Percentiles rank a stretch among this genome's conserved stretches.
phyloP scores from a whole-genome alignment of 2,113 vertebrate species.

The Plecturocebus donacophilus region DNA sequence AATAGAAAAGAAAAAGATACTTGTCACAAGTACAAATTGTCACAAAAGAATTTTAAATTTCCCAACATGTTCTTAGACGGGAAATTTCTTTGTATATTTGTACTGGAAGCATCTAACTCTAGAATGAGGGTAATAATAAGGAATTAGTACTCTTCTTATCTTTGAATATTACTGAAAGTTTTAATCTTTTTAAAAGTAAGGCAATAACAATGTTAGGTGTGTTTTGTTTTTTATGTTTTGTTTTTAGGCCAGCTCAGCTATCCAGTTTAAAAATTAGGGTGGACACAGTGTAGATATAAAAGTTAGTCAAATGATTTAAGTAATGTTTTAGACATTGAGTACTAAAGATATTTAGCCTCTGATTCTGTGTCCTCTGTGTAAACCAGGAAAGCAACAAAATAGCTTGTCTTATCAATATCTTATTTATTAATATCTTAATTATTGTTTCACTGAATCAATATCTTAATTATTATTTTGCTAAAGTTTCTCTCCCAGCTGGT shows the following conservation, averaged over 20 bases:
- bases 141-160: not conserved
- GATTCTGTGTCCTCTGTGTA: slow-evolving; percentile 14
- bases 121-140: not conserved
- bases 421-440: not conserved
- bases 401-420: not conserved
- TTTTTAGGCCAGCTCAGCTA: not conserved
- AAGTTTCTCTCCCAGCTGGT: slow-evolving; percentile 15
- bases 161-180: not conserved
- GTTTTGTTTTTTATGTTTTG: not conserved
- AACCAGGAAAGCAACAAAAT: slow-evolving; percentile 33
- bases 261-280: not conserved
- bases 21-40: not conserved
- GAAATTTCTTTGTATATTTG: not conserved
- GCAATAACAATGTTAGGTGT: not conserved
- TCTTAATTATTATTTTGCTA: slow-evolving; percentile 42
- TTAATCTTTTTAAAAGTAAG: not conserved
- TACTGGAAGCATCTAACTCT: not conserved
- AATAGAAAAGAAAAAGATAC: not conserved
- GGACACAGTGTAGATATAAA: not conserved
- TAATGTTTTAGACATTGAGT: not conserved
- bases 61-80: not conserved
- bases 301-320: not conserved
- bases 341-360: slow-evolving; percentile 44
- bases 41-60: not conserved
- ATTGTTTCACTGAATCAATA: slow-evolving; percentile 9